phyloP scores from a whole-genome alignment of 2,113 vertebrate genomes.

The Rousettus leschenaultii region DNA sequence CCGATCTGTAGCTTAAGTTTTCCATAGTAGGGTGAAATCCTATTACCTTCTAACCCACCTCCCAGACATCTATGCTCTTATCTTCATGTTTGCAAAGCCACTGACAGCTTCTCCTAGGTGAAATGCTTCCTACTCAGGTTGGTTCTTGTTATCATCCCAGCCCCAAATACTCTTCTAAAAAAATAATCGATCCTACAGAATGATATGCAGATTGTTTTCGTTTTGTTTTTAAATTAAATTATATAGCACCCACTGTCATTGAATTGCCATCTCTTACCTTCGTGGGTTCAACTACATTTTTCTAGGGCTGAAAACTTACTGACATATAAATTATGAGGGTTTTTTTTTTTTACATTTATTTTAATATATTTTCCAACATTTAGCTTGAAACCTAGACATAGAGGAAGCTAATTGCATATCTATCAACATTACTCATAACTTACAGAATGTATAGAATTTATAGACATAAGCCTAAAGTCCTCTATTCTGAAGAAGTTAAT shows the following conservation, averaged over 20 bases:
- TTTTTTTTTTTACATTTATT: neutral
- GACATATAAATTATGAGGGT: neutral
- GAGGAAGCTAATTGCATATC: neutral
- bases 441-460: neutral
- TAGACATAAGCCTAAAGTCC: neutral
- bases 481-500: neutral
- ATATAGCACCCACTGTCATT: neutral
- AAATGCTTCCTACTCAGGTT: neutral
- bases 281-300: neutral
- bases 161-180: neutral
- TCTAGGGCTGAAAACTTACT: neutral
- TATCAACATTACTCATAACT: neutral
- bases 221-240: neutral
- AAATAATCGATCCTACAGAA: neutral
- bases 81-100: conserved; percentile 72
- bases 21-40: conserved; percentile 87
- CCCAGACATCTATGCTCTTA: conserved; percentile 78
- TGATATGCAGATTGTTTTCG: neutral
- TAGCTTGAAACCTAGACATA: neutral
- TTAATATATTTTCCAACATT: neutral
- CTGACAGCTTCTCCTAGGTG: conserved; percentile 74
- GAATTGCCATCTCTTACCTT: neutral
- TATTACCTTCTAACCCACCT: conserved; percentile 88
- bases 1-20: conserved; percentile 87
- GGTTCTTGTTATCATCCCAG: neutral